Evolutionary conservation across 1,140 invertebrate species (phyloP).

Genomic region (Drosophila aff.): DNA sequence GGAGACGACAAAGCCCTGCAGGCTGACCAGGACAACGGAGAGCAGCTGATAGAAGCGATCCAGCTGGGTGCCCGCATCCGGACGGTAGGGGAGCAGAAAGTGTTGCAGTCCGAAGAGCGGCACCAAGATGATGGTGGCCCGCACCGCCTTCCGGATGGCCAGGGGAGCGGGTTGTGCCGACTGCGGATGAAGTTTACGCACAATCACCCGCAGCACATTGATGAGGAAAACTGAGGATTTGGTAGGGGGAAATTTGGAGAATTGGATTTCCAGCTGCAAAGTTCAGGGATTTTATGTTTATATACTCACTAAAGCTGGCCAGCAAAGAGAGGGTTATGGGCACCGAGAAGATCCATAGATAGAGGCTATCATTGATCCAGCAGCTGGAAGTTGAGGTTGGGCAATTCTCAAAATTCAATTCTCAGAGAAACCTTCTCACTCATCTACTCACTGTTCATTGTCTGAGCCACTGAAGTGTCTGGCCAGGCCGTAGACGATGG

Average conservation of each 20-base stretch:
- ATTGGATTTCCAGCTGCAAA: neutral
- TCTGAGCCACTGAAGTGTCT: slow-evolving; percentile 87
- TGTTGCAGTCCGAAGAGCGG: slow-evolving; percentile 92
- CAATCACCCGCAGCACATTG: slow-evolving; percentile 93
- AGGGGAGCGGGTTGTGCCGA: slow-evolving; percentile 86
- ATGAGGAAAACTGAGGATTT: slow-evolving; percentile 90
- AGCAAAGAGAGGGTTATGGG: slow-evolving; percentile 91
- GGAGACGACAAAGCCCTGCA: slow-evolving; percentile 94
- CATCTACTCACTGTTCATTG: slow-evolving; percentile 88
- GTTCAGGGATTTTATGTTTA: too few relatives aligned
- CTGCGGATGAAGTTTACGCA: slow-evolving; percentile 91
- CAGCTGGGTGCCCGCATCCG: slow-evolving; percentile 87
- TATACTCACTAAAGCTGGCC: slow-evolving; percentile 85
- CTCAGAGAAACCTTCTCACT: too few relatives aligned
- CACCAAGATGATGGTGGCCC: slow-evolving; percentile 92
- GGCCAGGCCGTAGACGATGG: slow-evolving; percentile 87
- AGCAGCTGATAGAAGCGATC: slow-evolving; percentile 91
- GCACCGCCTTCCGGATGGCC: slow-evolving; percentile 86
- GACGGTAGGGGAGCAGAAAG: slow-evolving; percentile 92
- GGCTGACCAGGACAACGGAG: slow-evolving; percentile 91
- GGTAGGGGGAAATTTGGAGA: neutral
- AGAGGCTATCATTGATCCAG: slow-evolving; percentile 91
- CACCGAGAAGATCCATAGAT: slow-evolving; percentile 89
- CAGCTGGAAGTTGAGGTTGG: slow-evolving; percentile 87
- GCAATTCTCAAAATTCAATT: neutral